Evolutionary conservation across 2,888 invertebrate species (phyloP).

Genomic region (Agrochola circellaris): DNA sequence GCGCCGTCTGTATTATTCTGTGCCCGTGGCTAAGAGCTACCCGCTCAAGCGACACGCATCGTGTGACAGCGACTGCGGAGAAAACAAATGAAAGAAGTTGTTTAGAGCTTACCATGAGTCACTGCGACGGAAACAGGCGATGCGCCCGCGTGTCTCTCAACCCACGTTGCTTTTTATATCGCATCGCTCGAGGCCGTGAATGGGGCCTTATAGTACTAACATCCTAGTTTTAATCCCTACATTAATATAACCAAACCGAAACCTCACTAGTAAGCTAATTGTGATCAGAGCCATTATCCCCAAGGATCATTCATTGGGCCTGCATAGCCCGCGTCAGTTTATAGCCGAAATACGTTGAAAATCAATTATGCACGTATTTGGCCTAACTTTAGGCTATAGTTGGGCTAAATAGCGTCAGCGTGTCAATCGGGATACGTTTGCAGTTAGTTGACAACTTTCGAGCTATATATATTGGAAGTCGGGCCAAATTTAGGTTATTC

Average conservation of each 20-base stretch:
- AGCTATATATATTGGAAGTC: slow-evolving; percentile 1
- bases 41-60: neutral
- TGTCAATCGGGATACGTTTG: slow-evolving; percentile 12
- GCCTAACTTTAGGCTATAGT: slow-evolving; percentile 13
- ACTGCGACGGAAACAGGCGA: neutral
- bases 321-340: slow-evolving; percentile 9
- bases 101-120: neutral
- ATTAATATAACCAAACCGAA: neutral
- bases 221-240: no score
- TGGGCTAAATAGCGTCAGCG: slow-evolving; percentile 28
- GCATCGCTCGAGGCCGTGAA: neutral
- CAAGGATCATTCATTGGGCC: slow-evolving; percentile 35
- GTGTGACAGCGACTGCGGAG: no score
- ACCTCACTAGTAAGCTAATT: slow-evolving; percentile 8
- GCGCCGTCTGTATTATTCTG: no score
- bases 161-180: neutral
- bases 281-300: slow-evolving; percentile 20
- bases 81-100: no score
- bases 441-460: slow-evolving; percentile 11
- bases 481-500: neutral
- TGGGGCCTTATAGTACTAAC: no score
- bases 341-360: slow-evolving; percentile 39
- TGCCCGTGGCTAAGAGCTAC: no score
- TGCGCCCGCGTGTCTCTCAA: neutral
- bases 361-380: slow-evolving; percentile 54